Base-by-base conservation (phyloP, 92 coral and sea anemone species). In the Paragorgia papillata region DNA sequence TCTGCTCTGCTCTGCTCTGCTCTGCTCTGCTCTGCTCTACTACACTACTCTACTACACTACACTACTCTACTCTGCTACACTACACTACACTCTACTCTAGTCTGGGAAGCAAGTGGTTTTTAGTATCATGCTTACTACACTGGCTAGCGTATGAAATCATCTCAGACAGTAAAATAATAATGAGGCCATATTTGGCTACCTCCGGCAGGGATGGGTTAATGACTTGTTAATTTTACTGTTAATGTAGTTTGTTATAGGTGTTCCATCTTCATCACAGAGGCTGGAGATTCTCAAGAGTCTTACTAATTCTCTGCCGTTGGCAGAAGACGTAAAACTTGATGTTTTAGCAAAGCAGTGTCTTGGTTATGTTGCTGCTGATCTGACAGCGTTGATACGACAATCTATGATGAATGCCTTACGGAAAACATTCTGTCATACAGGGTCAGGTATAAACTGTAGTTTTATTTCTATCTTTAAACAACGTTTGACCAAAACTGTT, bases 311-410 rank as follows among this genome's bases (percentile, higher is more conserved):
- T 50, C 62, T 88, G 27, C 85, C 79, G 22, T 69, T 95, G 33
- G 62, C 89, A 22, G 9, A 59, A 40, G 99, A 89, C 53, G 90
- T 91, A 25, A 83, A 95, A 79, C 81, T 95, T n/a, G 66, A 84
- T 15, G 80, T 82, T 25, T 73, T 95, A 39, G 97, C 99, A 17
- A 85, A 91, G 75, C 78, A 85, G 58, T 85, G 90, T 3, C 51
- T 95, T 10, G 99, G 99, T 3, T 95, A 95, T 74, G 97, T 95
- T 21, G 97, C 97, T 15, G 97, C 99, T 57, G 99, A 95, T 48
- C 67, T 91, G 24, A 89, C 90, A 9, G 88, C 97, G 22, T 53
- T 95, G 55, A 90, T 96, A 69, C 80, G 90, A 70, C 93, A 95
- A 69, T 92, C 99, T 53, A 84, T 84, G 12, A 76, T 87, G 54